Evolutionary conservation across 2,113 vertebrate species (phyloP), one percentile per base, ranked within the genome.

Genomic region (Terrapene triunguis): DNA sequence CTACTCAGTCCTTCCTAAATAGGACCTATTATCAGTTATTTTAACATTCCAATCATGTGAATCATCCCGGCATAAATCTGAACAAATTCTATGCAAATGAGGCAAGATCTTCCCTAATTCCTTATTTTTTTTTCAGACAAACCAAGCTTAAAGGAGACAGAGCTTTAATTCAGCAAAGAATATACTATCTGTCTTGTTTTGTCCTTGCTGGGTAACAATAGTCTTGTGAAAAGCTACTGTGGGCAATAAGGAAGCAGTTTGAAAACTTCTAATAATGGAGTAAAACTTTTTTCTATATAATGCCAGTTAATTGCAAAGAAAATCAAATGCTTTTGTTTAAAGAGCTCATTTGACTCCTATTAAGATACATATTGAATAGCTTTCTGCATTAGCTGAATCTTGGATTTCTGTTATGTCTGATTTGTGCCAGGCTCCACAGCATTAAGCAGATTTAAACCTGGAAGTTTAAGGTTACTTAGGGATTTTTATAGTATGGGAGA

Each of bases 211-310:
- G 91, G 92, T 97, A 94, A 95, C 96, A 98, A 97, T 98, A 97
- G 97, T 97, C 95, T 96, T 97, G 95, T 98, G 97, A 97, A 88
- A 93, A 97, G 96, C 90, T 93, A 98, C 90, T 74, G 85, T 38
- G 89, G 82, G 25, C 91, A 96, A 27, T 86, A 83, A 89, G 92
- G 91, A 87, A 95, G 84, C 93, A 87, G 82, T 87, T 95, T 93
- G 84, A 90, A 97, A 97, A 82, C 59, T 93, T 97, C 79, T 87
- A 47, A 62, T 74, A 94, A 62, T 94, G 78, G 96, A 93, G 78
- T 59, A 59, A 97, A 97, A 90, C 21, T 89, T 87, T 92, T 32
- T 89, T 76, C 65, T 82, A 87, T 95, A 82, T 54, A 44, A 65
- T 93, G 82, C 22, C 72, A 89, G n/a, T 87, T n/a, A 84, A 93